Evolutionary conservation across 2,888 invertebrate species (phyloP), one percentile per base, ranked within the genome.

Genomic region (Reticulitermes lucifugus): DNA sequence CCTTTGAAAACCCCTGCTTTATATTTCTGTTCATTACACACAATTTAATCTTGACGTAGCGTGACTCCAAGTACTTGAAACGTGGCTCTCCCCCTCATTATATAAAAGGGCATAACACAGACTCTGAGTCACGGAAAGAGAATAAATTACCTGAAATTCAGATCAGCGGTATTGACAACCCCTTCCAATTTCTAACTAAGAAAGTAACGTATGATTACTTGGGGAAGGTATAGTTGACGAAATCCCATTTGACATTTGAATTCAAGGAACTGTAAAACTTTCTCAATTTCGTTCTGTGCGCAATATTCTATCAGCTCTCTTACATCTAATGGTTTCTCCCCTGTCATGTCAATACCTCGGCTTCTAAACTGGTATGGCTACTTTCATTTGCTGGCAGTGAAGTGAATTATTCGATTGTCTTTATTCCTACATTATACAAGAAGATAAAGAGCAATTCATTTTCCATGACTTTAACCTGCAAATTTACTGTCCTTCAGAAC

Each of bases 111-210:
- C 46, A 70, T 81, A 70, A 81, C 43, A 81, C 41, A 46, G 65
- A 21, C 43, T 41, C 43, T 10, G 10, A 60, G 82, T 35, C 82
- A 75, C 81, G 85, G 77, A 79, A 80, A 71, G 55, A 60, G 77
- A 85, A 82, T 79, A 82, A 83, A 71, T 82, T 71, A 83, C 83
- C 79, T 79, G 83, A 77, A 81, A 81, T 83, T 83, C 83, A 83
- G 65, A 85, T 83, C 85, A 83, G 79, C 41, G 79, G 79, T 79
- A 85, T 85, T 85, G 85, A 85, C 85, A 85, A 79, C 41, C 83
- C 83, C 79, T 75, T 59, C 65, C 59, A 29, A 35, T 85, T 46
- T 21, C 43, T 77, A 77, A 77, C 77, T 46, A 77, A 46, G 77
- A n/a, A 46, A 46, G 77, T 22, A 77, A 46, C 21, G 35, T 77